Evolutionary conservation across 2,113 vertebrate genomes (phyloP), one percentile per base, ranked within the genome.

Genomic region (Menura novaehollandiae): DNA sequence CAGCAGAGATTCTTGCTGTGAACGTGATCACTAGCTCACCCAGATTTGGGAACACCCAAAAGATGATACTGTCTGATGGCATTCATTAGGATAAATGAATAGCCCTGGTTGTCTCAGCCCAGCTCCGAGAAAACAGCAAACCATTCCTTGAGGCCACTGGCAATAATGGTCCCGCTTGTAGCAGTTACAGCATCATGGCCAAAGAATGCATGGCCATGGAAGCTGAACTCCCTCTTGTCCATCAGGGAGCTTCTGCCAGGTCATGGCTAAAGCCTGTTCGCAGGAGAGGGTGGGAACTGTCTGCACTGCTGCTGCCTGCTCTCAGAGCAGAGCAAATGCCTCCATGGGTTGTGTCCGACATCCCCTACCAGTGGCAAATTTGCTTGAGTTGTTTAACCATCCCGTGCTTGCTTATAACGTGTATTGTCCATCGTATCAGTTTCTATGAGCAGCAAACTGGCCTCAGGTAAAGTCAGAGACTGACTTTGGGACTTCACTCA

Each of bases 341-440:
- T 67, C 35, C 71, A 7, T 3, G 43, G 21, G 9, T 22, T 59
- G 64, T 67, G 46, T 32, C 30, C 66, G 59, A 0, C 43, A 23
- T 74, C 49, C n/a, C 37, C 26, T 49, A 49, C 2, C 7, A n/a
- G 27, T 1, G 24, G 35, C 44, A 59, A 14, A 47, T 39, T 41
- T 19, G 5, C 51, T 59, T 0, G 2, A 13, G 15, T 17, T 43
- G 6, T 78, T 68, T 53, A 37, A 53, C 9, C 6, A 20, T 22
- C 11, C 11, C 20, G 10, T 24, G 4, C 9, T 43, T 11, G 1
- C 8, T 16, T 2, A 2, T 0, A 26, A 16, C 0, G 0, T 22
- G 15, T 46, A 6, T 47, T 46, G 18, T 27, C 68, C 5, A 0
- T 32, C 1, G 0, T 55, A 19, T 16, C 15, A 5, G 23, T 3